Conservation (phyloP, 2,797 vertebrate species). For the Lerista edwardsae region DNA sequence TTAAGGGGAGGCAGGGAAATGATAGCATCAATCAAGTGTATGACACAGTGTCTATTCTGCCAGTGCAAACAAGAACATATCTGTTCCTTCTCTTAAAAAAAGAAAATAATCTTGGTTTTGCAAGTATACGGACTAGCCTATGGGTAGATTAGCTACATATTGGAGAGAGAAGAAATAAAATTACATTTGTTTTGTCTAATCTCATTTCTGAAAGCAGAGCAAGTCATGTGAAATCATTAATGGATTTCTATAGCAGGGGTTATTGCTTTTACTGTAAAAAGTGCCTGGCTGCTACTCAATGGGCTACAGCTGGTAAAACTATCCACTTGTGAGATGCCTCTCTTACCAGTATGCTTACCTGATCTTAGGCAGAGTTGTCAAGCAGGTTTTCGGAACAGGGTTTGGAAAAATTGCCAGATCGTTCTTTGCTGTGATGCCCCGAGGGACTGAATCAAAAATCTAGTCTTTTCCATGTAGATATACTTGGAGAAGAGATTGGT, state of each 20-base stretch:
- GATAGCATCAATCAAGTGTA: background rate
- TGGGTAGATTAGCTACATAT: background rate
- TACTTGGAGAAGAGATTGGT: background rate
- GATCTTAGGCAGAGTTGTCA: background rate
- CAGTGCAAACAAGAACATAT: background rate
- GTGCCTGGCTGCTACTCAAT: background rate
- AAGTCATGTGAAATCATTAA: background rate
- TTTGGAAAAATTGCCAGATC: conserved; percentile 4
- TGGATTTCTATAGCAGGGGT: background rate
- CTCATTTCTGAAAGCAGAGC: background rate
- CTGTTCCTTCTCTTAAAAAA: background rate
- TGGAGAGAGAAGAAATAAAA: background rate
- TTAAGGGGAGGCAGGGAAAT: background rate
- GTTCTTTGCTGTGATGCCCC: background rate
- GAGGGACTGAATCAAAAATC: background rate
- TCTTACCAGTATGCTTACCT: background rate
- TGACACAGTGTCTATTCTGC: background rate
- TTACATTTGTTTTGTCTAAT: background rate
- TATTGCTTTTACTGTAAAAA: background rate
- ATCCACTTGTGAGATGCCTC: background rate
- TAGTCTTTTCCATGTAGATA: background rate
- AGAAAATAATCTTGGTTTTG: background rate
- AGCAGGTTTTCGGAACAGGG: background rate
- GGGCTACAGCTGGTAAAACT: background rate
- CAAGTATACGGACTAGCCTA: background rate